Base-by-base conservation (phyloP, 1,140 invertebrate genomes). In the Sarcophaga peregrina region DNA sequence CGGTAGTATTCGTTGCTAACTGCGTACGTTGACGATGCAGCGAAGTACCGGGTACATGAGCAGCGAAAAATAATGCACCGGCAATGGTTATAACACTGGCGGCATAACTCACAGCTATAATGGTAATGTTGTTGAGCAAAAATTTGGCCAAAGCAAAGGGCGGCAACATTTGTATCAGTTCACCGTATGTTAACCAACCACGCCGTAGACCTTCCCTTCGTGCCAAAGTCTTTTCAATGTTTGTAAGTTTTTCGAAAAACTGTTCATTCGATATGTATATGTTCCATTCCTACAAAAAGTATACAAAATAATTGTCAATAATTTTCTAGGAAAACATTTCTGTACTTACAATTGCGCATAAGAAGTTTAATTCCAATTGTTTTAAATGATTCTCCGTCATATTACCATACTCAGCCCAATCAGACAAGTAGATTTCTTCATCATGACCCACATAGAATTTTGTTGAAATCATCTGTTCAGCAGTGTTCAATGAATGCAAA, bases 361-460 rank as follows among this genome's bases (percentile, higher is more conserved):
- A 93, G 92, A 98, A 98, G 85, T 97, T 94, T 80, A 94, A 92
- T 93, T 99, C 97, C 75, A 98, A 91, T 89, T 93, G 91, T 91
- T 97, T 97, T 9, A 98, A 92, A 86, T 95, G 93, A 76, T 93
- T 92, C 9, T 95, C 89, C 78, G 94, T 93, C 80, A 98, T 91
- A 82, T 95, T 93, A 9, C 94, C 95, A 37, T 96, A 95, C 58
- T 93, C 92, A 54, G 97, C 97, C 97, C 97, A 99, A 92, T 97
- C 96, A 82, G 93, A 93, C 87, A 97, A 95, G 87, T 95, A 95
- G 80, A 98, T 96, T 90, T 96, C 94, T 85, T 97, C 95, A 80
- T 97, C 97, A 90, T 97, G 95, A 89, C 98, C 97, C 90, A 97
- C 95, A 85, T 98, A 92, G 91, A 97, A 98, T 92, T 99, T 99